Evolutionary conservation across 2,113 vertebrate genomes (phyloP).

Genomic region (Urocolius indicus): DNA sequence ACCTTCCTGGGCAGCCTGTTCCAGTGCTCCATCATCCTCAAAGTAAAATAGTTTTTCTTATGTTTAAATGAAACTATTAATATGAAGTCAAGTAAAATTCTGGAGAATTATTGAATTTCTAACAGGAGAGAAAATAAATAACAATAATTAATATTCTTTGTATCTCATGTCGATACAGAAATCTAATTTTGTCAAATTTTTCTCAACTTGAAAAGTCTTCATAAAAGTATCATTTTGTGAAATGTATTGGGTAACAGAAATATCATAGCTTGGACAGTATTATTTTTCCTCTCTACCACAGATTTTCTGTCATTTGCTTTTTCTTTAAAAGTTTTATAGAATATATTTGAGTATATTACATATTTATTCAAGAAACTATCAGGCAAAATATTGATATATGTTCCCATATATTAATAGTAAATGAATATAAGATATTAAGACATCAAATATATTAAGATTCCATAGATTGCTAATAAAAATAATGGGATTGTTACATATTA

Average conservation of each 20-base stretch:
- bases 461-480: background rate
- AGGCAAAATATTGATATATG: accelerated
- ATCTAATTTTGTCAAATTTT: background rate
- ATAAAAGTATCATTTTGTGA: background rate
- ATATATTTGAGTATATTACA: background rate
- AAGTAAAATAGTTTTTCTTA: too few relatives aligned
- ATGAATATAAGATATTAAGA: too few relatives aligned
- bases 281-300: background rate
- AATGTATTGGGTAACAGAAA: background rate
- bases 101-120: background rate
- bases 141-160: background rate
- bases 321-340: background rate
- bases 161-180: background rate
- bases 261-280: background rate
- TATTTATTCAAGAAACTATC: background rate
- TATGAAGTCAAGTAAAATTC: background rate
- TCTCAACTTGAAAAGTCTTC: background rate
- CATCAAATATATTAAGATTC: too few relatives aligned
- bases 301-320: background rate
- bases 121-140: background rate
- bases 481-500: background rate
- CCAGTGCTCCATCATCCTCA: too few relatives aligned
- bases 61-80: too few relatives aligned
- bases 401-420: background rate
- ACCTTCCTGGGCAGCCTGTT: too few relatives aligned